A percentile compares a stretch with the other conserved stretches of the same genome.
These are phyloP conservation scores for Drosophila mulleri DNA, from an alignment of 2,888 invertebrate genomes.

Conservation along the genomic window DNA sequence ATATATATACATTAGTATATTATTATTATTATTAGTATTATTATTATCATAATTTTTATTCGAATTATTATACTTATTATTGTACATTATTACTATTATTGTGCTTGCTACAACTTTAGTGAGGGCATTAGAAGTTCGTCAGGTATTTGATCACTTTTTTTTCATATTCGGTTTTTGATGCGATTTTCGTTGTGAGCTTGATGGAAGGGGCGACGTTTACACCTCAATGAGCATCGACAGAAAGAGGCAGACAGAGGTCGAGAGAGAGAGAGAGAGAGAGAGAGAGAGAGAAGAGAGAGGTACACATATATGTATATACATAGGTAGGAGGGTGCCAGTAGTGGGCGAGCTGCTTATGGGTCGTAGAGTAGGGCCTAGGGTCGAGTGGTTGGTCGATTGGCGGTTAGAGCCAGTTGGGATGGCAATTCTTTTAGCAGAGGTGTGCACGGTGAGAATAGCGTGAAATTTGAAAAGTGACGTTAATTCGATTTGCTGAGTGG, in stretches of 20 bases:
- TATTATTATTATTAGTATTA: too few species aligned
- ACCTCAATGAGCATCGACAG: conserved; percentile 45
- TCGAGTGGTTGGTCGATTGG: conserved; percentile 6
- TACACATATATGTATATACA: not conserved
- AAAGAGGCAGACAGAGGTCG: not conserved
- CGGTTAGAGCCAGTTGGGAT: conserved; percentile 1
- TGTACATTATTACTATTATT: not conserved
- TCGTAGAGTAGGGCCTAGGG: conserved; percentile 1
- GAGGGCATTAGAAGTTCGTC: conserved; percentile 24
- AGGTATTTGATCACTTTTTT: conserved; percentile 12
- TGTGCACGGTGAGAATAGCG: conserved; percentile 50
- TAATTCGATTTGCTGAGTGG: conserved; percentile 67
- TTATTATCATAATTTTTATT: too few species aligned
- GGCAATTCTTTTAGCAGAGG: conserved; percentile 20
- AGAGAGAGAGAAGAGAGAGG: not conserved
- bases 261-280: not conserved
- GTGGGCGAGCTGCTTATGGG: not conserved
- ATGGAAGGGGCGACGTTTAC: conserved; percentile 42
- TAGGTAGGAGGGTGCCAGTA: not conserved
- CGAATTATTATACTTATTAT: too few species aligned
- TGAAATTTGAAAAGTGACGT: conserved; percentile 74
- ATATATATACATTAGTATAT: too few species aligned
- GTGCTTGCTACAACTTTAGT: not conserved
- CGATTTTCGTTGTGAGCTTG: conserved; percentile 42
- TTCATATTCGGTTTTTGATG: conserved; percentile 41